Conservation (phyloP, 2,797 vertebrate genomes). For the Florisuga fusca region DNA sequence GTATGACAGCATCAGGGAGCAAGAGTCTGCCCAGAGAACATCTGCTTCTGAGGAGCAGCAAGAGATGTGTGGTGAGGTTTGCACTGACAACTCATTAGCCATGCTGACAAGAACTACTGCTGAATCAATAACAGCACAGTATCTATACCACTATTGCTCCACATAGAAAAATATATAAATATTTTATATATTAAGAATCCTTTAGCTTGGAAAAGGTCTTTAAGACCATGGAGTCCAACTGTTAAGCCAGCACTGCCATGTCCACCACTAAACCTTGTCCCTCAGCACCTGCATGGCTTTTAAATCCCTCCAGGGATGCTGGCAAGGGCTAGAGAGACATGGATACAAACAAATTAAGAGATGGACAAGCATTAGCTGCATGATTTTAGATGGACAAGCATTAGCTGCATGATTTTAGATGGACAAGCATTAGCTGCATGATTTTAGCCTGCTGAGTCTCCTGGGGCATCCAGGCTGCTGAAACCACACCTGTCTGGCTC, state of each 20-base stretch:
- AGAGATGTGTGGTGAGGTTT: neutral
- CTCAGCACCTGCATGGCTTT: too few relatives aligned
- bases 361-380: rapidly evolving
- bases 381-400: too few relatives aligned
- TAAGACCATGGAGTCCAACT: too few relatives aligned
- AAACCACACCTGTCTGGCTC: conserved; percentile 22
- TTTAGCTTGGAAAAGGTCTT: too few relatives aligned
- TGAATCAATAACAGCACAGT: neutral
- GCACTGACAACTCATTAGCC: neutral
- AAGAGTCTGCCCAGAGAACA: neutral
- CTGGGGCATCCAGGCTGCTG: neutral
- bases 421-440: rapidly evolving
- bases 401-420: rapidly evolving
- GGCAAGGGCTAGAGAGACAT: neutral
- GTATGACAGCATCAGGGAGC: neutral
- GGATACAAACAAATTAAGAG: neutral
- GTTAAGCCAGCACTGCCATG: too few relatives aligned
- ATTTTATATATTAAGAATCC: too few relatives aligned
- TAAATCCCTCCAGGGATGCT: too few relatives aligned
- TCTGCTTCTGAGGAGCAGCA: neutral
- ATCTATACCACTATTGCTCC: neutral
- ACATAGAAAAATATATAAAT: neutral
- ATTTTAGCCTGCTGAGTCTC: neutral
- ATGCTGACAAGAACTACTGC: neutral
- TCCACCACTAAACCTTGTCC: too few relatives aligned